A percentile compares a stretch with the other conserved stretches of the same genome.
phyloP scores from a whole-genome alignment of 2,888 invertebrate genomes.

The Hololepta plana region DNA sequence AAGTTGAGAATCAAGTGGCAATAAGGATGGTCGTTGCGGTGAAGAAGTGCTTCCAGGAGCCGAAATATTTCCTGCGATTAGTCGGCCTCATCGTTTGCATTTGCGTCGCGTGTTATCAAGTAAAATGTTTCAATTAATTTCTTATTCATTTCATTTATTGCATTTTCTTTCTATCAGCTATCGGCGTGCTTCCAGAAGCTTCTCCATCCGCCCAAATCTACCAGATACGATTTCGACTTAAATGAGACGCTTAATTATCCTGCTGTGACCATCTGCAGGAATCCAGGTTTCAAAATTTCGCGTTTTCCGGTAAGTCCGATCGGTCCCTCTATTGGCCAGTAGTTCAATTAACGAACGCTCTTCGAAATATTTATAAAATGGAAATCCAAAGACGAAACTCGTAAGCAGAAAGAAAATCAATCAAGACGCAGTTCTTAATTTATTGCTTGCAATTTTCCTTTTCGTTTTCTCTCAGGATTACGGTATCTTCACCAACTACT shows the following conservation, averaged over 20 bases:
- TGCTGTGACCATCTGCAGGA: slow-evolving; percentile 47
- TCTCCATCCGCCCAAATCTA: slow-evolving; percentile 42
- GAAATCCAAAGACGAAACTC: slow-evolving; percentile 1
- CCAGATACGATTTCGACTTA: slow-evolving; percentile 45
- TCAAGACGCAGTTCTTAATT: not conserved
- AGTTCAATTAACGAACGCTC: no score
- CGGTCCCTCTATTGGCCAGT: no score
- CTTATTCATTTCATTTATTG: slow-evolving; percentile 34
- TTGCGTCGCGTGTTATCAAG: slow-evolving; percentile 40
- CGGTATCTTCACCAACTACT: slow-evolving; percentile 3
- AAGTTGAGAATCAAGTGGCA: no score
- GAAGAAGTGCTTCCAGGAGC: slow-evolving; percentile 30
- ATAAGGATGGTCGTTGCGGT: no score
- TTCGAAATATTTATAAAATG: slow-evolving; percentile 6
- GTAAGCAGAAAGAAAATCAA: not conserved
- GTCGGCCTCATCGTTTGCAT: slow-evolving; percentile 35
- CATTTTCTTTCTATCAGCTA: slow-evolving; percentile 30
- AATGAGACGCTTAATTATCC: slow-evolving; percentile 49
- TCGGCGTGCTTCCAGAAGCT: slow-evolving; percentile 40
- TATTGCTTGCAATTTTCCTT: not conserved
- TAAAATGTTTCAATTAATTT: slow-evolving; percentile 20
- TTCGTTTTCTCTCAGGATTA: slow-evolving; percentile 3
- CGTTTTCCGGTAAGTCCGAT: slow-evolving; percentile 35
- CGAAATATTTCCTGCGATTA: slow-evolving; percentile 36
- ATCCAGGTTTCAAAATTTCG: slow-evolving; percentile 41